Conservation (phyloP, 2,113 vertebrate species). For the Coptodon rendalli region DNA sequence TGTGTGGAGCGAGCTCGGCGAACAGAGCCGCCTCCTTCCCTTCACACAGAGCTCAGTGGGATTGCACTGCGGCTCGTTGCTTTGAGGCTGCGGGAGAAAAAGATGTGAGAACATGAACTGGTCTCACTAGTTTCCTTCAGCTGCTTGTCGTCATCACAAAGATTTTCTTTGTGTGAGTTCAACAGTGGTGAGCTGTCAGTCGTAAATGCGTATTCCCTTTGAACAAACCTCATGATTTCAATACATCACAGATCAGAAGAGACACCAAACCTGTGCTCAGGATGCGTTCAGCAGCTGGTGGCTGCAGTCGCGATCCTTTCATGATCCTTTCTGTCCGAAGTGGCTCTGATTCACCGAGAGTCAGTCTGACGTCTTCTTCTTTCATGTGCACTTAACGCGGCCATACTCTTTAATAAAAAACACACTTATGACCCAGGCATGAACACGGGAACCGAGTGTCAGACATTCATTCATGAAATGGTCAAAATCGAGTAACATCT, state of each 20-base stretch:
- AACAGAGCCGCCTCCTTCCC: background rate
- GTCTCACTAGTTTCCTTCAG: background rate
- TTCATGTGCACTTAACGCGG: background rate
- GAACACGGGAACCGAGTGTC: background rate
- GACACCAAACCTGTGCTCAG: background rate
- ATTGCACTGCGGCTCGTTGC: background rate
- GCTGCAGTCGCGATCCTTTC: background rate
- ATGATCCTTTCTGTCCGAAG: background rate
- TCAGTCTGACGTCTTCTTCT: background rate
- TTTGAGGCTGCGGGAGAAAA: accelerated
- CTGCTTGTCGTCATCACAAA: background rate
- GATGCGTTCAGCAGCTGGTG: background rate
- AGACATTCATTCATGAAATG: background rate
- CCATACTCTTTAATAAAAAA: background rate
- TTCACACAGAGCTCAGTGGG: background rate
- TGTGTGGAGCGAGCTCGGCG: background rate
- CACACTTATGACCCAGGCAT: background rate
- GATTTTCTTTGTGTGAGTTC: background rate
- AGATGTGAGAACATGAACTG: background rate
- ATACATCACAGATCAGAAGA: background rate
- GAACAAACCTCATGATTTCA: accelerated
- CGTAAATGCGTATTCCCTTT: background rate
- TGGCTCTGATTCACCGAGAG: background rate
- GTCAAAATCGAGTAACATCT: background rate
- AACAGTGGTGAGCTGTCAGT: background rate